phyloP scores from a whole-genome alignment of 1,140 invertebrate species.

The Papilio helenus region DNA sequence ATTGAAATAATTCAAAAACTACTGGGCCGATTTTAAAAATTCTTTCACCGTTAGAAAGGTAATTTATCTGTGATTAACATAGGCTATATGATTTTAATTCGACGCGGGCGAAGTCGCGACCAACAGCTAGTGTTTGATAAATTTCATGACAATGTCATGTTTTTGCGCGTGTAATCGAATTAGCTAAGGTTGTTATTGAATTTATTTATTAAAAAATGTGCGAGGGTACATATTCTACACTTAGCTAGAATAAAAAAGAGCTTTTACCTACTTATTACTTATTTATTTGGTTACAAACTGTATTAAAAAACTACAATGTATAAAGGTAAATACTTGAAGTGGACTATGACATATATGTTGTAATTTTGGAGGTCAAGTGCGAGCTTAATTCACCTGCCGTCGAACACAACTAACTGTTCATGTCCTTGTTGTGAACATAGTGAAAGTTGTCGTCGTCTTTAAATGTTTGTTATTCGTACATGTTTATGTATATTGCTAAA shows the following conservation, averaged over 20 bases:
- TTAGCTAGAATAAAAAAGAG: background rate
- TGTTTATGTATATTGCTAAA: background rate
- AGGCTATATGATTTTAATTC: no score
- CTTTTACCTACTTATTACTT: no score
- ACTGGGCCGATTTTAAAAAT: no score
- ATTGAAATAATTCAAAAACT: no score
- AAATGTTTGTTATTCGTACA: background rate
- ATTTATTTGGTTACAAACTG: no score
- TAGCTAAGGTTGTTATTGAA: background rate
- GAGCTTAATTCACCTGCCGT: slow-evolving; percentile 21
- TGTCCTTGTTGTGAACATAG: slow-evolving; percentile 33
- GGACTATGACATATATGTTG: slow-evolving; percentile 27
- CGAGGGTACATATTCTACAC: background rate
- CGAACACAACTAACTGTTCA: slow-evolving; percentile 5
- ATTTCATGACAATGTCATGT: background rate
- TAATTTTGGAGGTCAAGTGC: slow-evolving; percentile 38
- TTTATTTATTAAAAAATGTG: background rate
- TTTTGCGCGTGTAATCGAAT: background rate
- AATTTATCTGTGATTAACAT: no score
- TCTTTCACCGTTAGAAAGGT: no score
- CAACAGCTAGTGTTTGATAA: no score
- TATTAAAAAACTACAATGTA: background rate
- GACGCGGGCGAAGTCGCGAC: no score
- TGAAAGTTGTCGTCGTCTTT: slow-evolving; percentile 29
- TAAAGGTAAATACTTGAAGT: background rate